Base-by-base conservation (phyloP, 64 coral and sea anemone genomes). In the Porites australiensis region DNA sequence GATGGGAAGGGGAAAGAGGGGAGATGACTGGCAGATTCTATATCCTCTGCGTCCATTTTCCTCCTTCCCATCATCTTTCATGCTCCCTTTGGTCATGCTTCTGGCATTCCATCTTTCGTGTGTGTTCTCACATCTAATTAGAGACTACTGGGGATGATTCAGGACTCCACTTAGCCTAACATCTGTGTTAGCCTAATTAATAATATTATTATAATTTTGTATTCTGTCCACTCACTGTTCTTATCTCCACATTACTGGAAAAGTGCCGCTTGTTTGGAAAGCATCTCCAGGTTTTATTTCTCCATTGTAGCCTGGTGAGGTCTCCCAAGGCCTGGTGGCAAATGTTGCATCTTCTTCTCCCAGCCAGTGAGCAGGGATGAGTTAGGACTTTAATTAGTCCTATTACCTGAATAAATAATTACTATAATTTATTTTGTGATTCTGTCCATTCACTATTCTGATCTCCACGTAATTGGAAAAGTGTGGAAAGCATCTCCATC, bases 261-360 rank as follows among this genome's bases (percentile, higher is more conserved):
- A 69, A 55, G 65, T 65, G 8, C 57, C 75, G 5, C 88, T 75
- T 50, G 11, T 79, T 20, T 90, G 21, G 21, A 90, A 69, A 44
- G 69, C 47, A 1, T 91, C 84, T 3, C 95, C 95, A 14, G 76
- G 44, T 71, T 91, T 80, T 47, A 88, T 76, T 50, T 83, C 92
- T 53, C 87, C 76, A 43, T 58, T 83, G 22, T 55, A 59, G 12
- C 75, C 14, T 10, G 95, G 75, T 45, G 95, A 91, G 5, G 77
- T 73, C 20, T 37, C 51, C 95, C 95, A 97, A 44, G 95, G 95
- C 64, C 95, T 91, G 13, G 53, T 47, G 3, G 59, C 77, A 67
- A 97, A 23, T 75, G 69, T 77, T 20, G 75, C 74, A 79, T 97
- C 92, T 55, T 37, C 27, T 37, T 97, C 82, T 65, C 95, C 95